Evolutionary conservation across 2,888 invertebrate species (phyloP), one percentile per base, ranked within the genome.

Genomic region (Zygogramma bicolorata): DNA sequence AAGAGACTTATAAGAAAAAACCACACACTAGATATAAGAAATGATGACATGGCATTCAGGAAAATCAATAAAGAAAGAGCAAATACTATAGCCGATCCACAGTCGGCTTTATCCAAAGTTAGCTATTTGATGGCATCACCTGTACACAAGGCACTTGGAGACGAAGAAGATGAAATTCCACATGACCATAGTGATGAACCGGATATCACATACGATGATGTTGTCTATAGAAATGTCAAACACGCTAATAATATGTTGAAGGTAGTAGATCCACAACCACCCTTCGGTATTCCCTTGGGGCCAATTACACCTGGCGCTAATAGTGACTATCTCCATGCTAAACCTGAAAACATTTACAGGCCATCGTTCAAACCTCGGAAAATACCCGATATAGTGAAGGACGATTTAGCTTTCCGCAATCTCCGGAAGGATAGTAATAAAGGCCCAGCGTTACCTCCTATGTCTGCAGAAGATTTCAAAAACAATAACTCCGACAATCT

Each of bases 201-300:
- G 1, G 95, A 97, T 86, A 89, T 95, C 15, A 92, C 94, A 8
- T 89, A 92, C 68, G 97, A 97, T 83, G 97, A 97, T 86, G 94
- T 96, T 8, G 93, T 94, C 34, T 95, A 93, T 84, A 90, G 96
- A 79, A 95, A 92, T 83, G 91, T 95, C 72, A 93, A 93, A 82
- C 92, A 93, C 84, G 92, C 93, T 8, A 96, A 95, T 80, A 92
- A 92, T 83, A 90, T 90, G 59, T 86, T 92, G 49, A 93, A 92
- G 85, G 90, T 93, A 5, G 83, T 91, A 2, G 96, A 96, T 65
- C 94, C 94, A 15, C 97, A 97, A 83, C 96, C 95, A 40, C 96
- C 94, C 0, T 97, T 97, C 85, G 97, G 97, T 20, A 97, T 97
- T 82, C 97, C 97, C 0, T 85, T 96, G 40, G 95, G 95, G 1